Base-by-base conservation (phyloP, 2,797 vertebrate genomes). In the Platalea minor region DNA sequence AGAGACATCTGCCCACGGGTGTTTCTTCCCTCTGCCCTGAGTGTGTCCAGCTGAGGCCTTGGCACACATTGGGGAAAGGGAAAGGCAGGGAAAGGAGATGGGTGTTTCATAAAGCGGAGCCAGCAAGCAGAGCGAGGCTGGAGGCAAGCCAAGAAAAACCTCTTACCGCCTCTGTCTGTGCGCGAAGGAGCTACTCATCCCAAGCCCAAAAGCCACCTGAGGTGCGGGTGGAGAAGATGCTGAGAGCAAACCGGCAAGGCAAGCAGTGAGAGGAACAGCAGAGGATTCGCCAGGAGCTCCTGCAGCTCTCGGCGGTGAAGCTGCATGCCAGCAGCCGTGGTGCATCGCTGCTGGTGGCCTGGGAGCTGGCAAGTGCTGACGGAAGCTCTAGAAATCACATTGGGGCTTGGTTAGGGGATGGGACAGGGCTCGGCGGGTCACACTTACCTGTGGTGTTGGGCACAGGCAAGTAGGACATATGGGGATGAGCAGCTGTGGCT, bases 61-160 rank as follows among this genome's bases (percentile, higher is more conserved):
- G 85, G 77, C 21, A 15, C 0, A 0, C 0, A 1, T 19, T 5
- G 0, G 14, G 82, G 61, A 26, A 23, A 39, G 67, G 51, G 76
- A 50, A 39, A 26, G 46, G 81, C 60, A 48, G 25, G 77, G 57
- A 67, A 50, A 41, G 80, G 84, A 77, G 89, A 33, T 60, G 56
- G 60, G 17, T 43, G 67, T 65, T 83, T 81, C 43, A 4, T 17
- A 25, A 48, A 65, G 46, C 10, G 0, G 24, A 76, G 46, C 35
- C 41, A 20, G 63, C 2, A 0, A 65, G 73, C 33, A 31, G 39
- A 94, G 80, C 13, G 12, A 35, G 64, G 83, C 77, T 69, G 90
- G 88, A 81, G 31, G 10, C 16, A 5, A 9, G 82, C 91, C 92
- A 91, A 67, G 89, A 51, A 67, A 85, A 86, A 12, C 61, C 83